Evolutionary conservation across 2,113 vertebrate species (phyloP).

Genomic region (Mormyrus iriodes): DNA sequence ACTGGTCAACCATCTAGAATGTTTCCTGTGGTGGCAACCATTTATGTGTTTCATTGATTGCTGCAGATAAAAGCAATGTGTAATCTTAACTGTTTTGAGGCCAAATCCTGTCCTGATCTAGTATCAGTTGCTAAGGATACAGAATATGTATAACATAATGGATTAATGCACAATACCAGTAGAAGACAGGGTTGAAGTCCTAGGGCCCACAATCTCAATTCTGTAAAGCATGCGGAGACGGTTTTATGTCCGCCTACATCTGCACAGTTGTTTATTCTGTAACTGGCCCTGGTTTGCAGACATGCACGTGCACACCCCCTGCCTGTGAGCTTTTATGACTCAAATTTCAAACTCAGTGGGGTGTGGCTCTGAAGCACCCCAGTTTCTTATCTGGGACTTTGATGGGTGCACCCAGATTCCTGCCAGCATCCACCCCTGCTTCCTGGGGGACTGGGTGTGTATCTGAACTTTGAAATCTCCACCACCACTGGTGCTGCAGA

Average conservation of each 20-base stretch:
- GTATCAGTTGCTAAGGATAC: neutral
- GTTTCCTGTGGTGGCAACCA: neutral
- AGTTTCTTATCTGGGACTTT: neutral
- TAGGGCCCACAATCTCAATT: too few species aligned
- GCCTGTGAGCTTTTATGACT: neutral
- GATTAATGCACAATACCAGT: neutral
- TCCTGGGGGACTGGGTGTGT: neutral
- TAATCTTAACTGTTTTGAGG: slow-evolving; percentile 1
- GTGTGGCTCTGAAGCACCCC: neutral
- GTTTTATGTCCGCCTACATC: neutral
- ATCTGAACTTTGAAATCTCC: neutral
- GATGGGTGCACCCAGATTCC: neutral
- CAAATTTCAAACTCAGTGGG: neutral
- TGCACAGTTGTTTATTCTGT: slow-evolving; percentile 1
- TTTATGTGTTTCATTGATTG: neutral
- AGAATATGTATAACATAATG: neutral
- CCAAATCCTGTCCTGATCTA: neutral
- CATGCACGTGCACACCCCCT: neutral
- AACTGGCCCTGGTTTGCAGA: neutral
- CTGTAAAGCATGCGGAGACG: neutral
- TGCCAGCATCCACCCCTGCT: neutral
- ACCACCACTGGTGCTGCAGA: neutral
- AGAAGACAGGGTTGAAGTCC: neutral
- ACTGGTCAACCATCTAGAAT: neutral
- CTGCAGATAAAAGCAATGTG: neutral